phyloP scores from a whole-genome alignment of 2,888 invertebrate genomes.

The Catocala nupta region DNA sequence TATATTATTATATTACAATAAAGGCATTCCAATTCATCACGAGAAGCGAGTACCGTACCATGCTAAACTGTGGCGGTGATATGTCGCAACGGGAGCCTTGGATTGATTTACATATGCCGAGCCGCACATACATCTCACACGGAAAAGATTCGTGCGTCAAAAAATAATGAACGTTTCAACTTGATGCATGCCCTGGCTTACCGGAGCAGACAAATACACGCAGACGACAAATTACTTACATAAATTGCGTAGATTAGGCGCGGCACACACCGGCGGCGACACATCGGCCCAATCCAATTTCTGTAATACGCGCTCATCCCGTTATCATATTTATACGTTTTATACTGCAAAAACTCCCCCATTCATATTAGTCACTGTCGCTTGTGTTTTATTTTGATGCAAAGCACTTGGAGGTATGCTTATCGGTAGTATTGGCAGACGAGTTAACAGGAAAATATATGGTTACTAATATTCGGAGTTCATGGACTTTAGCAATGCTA shows the following conservation, averaged over 20 bases:
- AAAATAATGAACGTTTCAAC: neutral
- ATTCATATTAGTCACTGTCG: neutral
- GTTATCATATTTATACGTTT: constrained; percentile 15
- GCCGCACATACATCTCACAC: neutral
- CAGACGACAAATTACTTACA: constrained; percentile 23
- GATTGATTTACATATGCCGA: neutral
- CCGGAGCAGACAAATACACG: neutral
- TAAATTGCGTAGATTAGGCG: constrained; percentile 42
- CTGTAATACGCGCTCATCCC: constrained; percentile 16
- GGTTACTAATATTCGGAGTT: too few relatives aligned
- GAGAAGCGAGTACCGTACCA: too few relatives aligned
- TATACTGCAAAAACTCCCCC: neutral
- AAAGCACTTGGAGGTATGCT: too few relatives aligned
- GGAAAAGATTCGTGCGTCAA: neutral
- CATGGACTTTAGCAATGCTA: too few relatives aligned
- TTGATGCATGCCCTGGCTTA: neutral
- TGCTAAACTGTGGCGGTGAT: too few relatives aligned
- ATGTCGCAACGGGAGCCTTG: neutral
- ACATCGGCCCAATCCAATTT: constrained; percentile 10
- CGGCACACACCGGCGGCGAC: constrained; percentile 1
- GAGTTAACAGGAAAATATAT: too few relatives aligned
- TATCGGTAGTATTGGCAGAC: too few relatives aligned
- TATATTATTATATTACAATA: too few relatives aligned
- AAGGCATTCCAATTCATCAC: too few relatives aligned
- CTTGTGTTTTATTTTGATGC: neutral